Evolutionary conservation across 2,888 invertebrate genomes (phyloP).

Genomic region (Scaptodrosophila latifasciaeformis): DNA sequence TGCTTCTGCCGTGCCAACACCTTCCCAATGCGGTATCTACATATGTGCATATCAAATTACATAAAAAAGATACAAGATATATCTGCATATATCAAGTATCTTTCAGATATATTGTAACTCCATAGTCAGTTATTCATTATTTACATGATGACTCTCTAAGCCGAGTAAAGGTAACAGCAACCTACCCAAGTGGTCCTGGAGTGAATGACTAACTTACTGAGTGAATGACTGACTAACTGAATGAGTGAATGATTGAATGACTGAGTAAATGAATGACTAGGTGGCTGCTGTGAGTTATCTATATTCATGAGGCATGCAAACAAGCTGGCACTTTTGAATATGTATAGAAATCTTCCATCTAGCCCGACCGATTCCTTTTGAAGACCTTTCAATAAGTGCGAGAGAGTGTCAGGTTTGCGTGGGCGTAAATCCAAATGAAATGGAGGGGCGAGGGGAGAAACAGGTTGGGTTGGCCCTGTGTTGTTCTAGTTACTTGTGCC

Average conservation of each 20-base stretch:
- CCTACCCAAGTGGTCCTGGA: not conserved
- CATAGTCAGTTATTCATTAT: slow-evolving; percentile 21
- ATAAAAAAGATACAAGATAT: not conserved
- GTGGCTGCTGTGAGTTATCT: not conserved
- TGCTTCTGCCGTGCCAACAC: slow-evolving; percentile 38
- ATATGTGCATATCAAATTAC: not conserved
- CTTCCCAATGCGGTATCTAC: not conserved
- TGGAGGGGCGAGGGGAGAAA: too few relatives aligned
- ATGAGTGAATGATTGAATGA: not conserved
- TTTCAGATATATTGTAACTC: too few relatives aligned
- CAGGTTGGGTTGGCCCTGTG: too few relatives aligned
- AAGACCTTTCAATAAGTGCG: too few relatives aligned
- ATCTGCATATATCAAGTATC: not conserved
- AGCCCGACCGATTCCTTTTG: too few relatives aligned
- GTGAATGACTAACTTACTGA: too few relatives aligned
- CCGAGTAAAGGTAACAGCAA: slow-evolving; percentile 31
- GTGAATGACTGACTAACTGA: too few relatives aligned
- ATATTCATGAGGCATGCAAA: slow-evolving; percentile 5
- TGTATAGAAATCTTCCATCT: too few relatives aligned
- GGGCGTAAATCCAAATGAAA: too few relatives aligned
- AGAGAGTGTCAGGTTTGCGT: too few relatives aligned
- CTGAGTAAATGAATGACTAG: too few relatives aligned
- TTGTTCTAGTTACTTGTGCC: not conserved
- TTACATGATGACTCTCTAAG: slow-evolving; percentile 29
- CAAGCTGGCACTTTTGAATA: too few relatives aligned